Percentiles rank a stretch among this genome's conserved stretches.
phyloP scores from a whole-genome alignment of 2,113 vertebrate genomes.

The Equus przewalskii region DNA sequence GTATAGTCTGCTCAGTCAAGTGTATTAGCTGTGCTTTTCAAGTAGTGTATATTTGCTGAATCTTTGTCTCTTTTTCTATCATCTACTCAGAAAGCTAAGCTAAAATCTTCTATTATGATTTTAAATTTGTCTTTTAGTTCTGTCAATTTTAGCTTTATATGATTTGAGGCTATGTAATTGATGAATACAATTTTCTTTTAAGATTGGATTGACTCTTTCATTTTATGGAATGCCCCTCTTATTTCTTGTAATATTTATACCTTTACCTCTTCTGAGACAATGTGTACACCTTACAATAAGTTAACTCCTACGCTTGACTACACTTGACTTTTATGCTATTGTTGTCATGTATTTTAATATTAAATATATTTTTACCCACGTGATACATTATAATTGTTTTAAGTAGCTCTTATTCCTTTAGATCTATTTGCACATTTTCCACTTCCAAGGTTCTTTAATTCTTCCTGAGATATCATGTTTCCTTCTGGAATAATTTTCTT shows the following conservation, averaged over 20 bases:
- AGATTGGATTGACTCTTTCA: not conserved
- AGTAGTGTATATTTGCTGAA: not conserved
- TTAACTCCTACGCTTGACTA: not conserved
- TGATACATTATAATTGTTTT: too few species aligned
- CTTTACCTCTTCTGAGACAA: not conserved
- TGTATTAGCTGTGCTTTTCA: not conserved
- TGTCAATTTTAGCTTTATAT: not conserved
- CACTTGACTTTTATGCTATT: not conserved
- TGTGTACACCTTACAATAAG: not conserved
- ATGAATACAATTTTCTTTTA: not conserved
- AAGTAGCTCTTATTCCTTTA: too few species aligned
- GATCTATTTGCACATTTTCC: too few species aligned
- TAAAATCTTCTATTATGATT: not conserved
- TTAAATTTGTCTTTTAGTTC: not conserved
- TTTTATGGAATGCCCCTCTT: not conserved
- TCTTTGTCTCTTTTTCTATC: not conserved
- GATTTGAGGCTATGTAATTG: not conserved
- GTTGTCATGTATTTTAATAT: not conserved
- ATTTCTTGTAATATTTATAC: not conserved
- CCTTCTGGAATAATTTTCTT: not conserved
- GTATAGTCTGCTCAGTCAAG: not conserved
- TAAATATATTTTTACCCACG: not conserved
- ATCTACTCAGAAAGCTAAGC: not conserved
- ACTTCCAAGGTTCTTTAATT: too few species aligned
- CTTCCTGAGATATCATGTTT: not conserved